Evolutionary conservation across 2,888 invertebrate species (phyloP), one percentile per base, ranked within the genome.

Genomic region (Acleris laterana): DNA sequence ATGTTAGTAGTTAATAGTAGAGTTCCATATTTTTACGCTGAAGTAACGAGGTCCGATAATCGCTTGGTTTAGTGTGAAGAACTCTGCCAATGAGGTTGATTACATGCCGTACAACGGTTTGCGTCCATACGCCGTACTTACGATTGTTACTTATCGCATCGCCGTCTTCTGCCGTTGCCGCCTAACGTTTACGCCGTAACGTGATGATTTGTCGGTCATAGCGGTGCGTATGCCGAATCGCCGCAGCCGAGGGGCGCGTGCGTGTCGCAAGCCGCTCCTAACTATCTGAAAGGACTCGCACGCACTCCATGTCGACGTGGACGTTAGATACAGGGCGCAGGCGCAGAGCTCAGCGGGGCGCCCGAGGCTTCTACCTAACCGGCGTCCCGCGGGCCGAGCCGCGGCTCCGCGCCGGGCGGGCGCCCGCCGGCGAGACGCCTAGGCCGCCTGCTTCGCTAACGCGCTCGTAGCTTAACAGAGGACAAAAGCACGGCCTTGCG

Each of bases 261-360:
- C 53, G 55, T 55, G 59, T 48, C 64, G 64, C 64, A 64, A 57
- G 66, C 66, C 66, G 66, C 66, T 66, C 53, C 66, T 66, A 66
- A 66, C 66, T 66, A 66, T 66, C 66, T 66, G 66, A 66, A 66
- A 66, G 66, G 66, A 66, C 66, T 66, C 62, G 66, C 66, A 66
- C 66, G 66, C 65, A 65, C 66, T 62, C 60, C 25, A 57, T 62
- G 66, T 66, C 62, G 65, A 66, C 65, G 65, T 66, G 62, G 63
- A 63, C 63, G 62, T 66, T 66, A 66, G 66, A 56, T 62, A 62
- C 66, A 66, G 25, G 49, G 38, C 48, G 61, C 50, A 51, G 56
- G 50, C 42, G 38, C 57, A 66, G 32, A 60, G 60, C 38, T 48
- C 63, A 60, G 63, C 60, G 52, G 52, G 42, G 19, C 17, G 56